Evolutionary conservation across 2,113 vertebrate genomes (phyloP).

Genomic region (Plectropomus leopardus): DNA sequence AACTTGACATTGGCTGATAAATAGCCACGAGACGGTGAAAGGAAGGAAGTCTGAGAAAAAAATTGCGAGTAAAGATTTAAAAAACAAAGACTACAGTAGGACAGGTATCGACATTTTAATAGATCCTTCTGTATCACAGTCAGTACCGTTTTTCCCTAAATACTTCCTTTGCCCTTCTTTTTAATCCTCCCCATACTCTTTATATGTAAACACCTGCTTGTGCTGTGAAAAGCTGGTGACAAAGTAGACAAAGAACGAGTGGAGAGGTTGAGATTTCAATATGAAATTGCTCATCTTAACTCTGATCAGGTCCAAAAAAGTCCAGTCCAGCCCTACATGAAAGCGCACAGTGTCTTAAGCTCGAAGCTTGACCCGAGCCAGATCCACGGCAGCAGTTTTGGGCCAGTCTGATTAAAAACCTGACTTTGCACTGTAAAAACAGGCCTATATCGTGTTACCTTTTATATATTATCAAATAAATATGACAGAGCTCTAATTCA

Average conservation of each 20-base stretch:
- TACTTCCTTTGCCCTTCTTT: background rate
- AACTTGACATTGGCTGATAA: constrained; percentile 9
- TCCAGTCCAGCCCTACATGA: too few species aligned
- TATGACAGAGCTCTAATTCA: background rate
- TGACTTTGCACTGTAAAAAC: too few species aligned
- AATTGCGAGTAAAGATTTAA: too few species aligned
- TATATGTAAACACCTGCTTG: background rate
- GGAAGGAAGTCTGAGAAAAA: background rate
- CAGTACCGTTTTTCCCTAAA: background rate
- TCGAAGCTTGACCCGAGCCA: too few species aligned
- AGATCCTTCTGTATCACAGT: background rate
- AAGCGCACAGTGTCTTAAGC: too few species aligned
- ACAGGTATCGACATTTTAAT: background rate
- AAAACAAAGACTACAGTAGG: background rate
- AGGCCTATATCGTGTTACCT: too few species aligned
- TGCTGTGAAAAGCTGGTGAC: background rate
- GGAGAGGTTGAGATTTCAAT: background rate
- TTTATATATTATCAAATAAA: too few species aligned
- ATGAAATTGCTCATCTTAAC: too few species aligned
- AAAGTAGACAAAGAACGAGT: background rate
- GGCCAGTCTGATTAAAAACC: too few species aligned
- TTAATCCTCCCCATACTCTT: background rate
- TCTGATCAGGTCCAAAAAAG: too few species aligned
- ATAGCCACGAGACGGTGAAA: background rate
- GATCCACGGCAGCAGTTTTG: too few species aligned